phyloP scores from a whole-genome alignment of 2,113 vertebrate species.

The Cottus gobio region DNA sequence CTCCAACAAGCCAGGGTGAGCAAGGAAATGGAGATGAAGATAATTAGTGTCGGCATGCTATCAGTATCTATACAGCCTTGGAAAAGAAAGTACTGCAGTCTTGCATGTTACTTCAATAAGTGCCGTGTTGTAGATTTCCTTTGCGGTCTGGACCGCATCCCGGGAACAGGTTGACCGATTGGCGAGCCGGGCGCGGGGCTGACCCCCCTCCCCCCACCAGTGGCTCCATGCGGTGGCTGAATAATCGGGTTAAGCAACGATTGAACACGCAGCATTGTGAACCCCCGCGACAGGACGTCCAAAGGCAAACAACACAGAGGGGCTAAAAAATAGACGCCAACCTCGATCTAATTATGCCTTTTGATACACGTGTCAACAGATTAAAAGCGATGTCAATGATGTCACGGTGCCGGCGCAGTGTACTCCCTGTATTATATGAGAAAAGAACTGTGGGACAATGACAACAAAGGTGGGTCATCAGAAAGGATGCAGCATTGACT shows the following conservation, averaged over 20 bases:
- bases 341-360: conserved; percentile 29
- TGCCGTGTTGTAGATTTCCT: conserved; percentile 33
- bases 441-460: conserved; percentile 36
- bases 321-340: conserved; percentile 9
- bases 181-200: conserved; percentile 1
- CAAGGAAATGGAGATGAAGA: conserved; percentile 49
- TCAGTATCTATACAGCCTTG: conserved; percentile 23
- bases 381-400: conserved; percentile 21
- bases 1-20: conserved; percentile 8
- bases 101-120: conserved; percentile 18
- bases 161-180: conserved; percentile 18
- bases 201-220: conserved; percentile 8
- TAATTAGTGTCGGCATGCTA: conserved; percentile 43
- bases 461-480: conserved; percentile 37
- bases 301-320: conserved; percentile 42
- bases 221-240: conserved; percentile 42
- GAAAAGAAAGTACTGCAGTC: conserved; percentile 12
- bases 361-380: conserved; percentile 41
- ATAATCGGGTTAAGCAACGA: conserved; percentile 65
- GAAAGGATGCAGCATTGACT: conserved; percentile 22
- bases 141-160: conserved; percentile 38
- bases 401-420: conserved; percentile 14
- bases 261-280: conserved; percentile 50
- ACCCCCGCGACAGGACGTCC: conserved; percentile 34
- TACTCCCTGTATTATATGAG: background rate